Evolutionary conservation across 2,888 invertebrate genomes (phyloP).

Genomic region (Drosophila lutescens): DNA sequence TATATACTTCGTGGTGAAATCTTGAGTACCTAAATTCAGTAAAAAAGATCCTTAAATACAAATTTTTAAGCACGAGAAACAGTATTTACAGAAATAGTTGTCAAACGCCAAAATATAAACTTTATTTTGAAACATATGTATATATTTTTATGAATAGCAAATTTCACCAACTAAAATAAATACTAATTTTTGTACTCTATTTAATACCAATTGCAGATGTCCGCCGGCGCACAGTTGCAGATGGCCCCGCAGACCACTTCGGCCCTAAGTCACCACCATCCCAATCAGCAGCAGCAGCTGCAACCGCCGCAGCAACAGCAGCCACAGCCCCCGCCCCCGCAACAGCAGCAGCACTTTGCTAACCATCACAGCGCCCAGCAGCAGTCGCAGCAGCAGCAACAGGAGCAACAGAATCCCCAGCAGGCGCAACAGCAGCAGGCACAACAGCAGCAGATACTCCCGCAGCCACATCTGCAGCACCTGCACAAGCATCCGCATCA

Average conservation of each 20-base stretch:
- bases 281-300: slow-evolving; percentile 78
- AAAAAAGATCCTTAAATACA: too few relatives aligned
- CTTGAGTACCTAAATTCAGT: too few relatives aligned
- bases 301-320: slow-evolving; percentile 56
- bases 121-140: too few relatives aligned
- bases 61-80: too few relatives aligned
- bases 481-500: slow-evolving; percentile 63
- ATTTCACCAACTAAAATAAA: neutral
- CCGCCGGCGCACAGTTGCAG: slow-evolving; percentile 98
- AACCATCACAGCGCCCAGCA: slow-evolving; percentile 69
- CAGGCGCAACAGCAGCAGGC: slow-evolving; percentile 32
- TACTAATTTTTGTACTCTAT: neutral
- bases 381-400: slow-evolving; percentile 58
- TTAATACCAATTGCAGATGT: slow-evolving; percentile 88
- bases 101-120: too few relatives aligned
- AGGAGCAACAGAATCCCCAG: slow-evolving; percentile 64
- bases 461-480: slow-evolving; percentile 57
- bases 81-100: too few relatives aligned
- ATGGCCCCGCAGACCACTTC: slow-evolving; percentile 96
- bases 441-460: slow-evolving; percentile 32
- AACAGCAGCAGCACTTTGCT: slow-evolving; percentile 64
- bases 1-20: too few relatives aligned
- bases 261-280: slow-evolving; percentile 84
- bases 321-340: slow-evolving; percentile 52
- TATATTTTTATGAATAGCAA: neutral